phyloP scores from a whole-genome alignment of 1,140 invertebrate genomes.

The Trichogramma pretiosum region DNA sequence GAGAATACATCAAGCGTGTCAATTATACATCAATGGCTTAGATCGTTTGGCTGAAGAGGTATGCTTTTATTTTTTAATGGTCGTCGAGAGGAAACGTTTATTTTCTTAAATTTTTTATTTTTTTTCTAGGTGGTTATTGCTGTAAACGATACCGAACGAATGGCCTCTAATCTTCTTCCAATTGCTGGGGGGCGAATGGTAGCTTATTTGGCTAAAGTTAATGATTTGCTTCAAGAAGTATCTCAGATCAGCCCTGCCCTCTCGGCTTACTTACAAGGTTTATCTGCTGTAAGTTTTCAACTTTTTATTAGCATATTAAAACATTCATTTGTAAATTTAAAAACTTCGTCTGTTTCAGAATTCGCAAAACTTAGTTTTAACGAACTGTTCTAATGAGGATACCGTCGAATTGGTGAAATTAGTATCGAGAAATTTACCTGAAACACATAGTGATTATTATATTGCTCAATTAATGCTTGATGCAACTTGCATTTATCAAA shows the following conservation, averaged over 20 bases:
- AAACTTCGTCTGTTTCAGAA: conserved; percentile 23
- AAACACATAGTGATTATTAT: conserved; percentile 35
- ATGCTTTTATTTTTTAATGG: conserved; percentile 16
- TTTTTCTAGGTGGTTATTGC: conserved; percentile 48
- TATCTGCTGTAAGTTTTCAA: conserved; percentile 48
- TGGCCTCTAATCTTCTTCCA: conserved; percentile 58
- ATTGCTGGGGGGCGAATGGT: conserved; percentile 66
- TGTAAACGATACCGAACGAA: conserved; percentile 54
- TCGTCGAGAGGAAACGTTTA: conserved; percentile 17
- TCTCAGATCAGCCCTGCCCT: conserved; percentile 59
- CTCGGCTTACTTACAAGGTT: conserved; percentile 58
- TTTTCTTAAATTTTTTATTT: conserved; percentile 7
- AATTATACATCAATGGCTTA: conserved; percentile 67
- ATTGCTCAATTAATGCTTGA: conserved; percentile 38
- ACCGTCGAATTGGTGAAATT: conserved; percentile 35
- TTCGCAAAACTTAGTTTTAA: conserved; percentile 27
- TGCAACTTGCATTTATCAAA: conserved; percentile 34
- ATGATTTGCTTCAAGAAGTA: conserved; percentile 53
- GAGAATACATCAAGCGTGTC: conserved; percentile 65
- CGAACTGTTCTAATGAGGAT: conserved; percentile 38
- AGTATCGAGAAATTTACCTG: conserved; percentile 31
- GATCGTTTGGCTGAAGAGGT: conserved; percentile 71
- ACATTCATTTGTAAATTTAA: not conserved
- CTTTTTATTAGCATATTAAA: not conserved
- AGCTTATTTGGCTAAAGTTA: conserved; percentile 51